Conservation (phyloP, 2,797 vertebrate species). For the Malacoraja senta region DNA sequence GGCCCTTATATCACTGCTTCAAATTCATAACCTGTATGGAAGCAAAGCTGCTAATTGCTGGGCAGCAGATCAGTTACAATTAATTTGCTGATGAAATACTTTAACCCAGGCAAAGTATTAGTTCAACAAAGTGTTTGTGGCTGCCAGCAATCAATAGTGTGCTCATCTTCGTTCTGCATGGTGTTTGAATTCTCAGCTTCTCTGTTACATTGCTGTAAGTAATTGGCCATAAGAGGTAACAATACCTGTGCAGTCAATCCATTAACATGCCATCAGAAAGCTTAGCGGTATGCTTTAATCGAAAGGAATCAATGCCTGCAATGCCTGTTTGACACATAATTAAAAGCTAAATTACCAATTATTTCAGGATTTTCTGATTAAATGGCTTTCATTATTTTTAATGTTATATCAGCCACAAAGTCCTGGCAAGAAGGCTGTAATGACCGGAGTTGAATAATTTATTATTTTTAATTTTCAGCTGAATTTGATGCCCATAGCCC, state of each 20-base stretch:
- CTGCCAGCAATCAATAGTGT: background rate
- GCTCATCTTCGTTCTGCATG: background rate
- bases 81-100: background rate
- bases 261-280: background rate
- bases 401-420: background rate
- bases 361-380: conserved; percentile 4
- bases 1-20: background rate
- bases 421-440: background rate
- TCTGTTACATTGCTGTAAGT: background rate
- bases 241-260: background rate
- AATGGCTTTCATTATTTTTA: background rate
- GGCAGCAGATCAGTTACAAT: background rate
- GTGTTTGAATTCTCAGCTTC: background rate
- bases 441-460: background rate
- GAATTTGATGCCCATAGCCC: too few relatives aligned
- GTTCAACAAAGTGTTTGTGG: background rate
- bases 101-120: background rate
- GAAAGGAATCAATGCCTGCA: background rate
- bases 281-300: background rate
- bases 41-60: background rate
- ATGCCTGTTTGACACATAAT: background rate
- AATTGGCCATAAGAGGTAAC: background rate
- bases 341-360: background rate
- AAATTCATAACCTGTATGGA: background rate
- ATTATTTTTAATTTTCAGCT: background rate